Base-by-base conservation (phyloP, 2,888 invertebrate species). In the Meloe dianella region DNA sequence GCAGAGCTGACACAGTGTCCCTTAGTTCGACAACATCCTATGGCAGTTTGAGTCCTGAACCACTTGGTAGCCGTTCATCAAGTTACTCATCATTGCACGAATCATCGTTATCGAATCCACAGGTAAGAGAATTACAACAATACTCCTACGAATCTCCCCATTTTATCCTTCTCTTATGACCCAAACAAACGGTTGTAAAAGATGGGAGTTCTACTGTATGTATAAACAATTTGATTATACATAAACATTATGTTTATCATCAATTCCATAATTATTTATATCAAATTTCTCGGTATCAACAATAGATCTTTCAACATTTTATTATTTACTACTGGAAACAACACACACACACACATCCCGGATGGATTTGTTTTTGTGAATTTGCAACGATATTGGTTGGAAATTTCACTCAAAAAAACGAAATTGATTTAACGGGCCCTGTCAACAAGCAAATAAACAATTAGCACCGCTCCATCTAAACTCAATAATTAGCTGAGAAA, bases 1-100 rank as follows among this genome's bases (percentile, higher is more conserved):
- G 91, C 79, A 91, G 94, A 83, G 90, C 92, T 72, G 94, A 94
- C 87, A 93, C 93, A 74, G 89, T 94, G 75, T 93, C 93, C 78
- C 85, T 94, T 73, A 91, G 93, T 75, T 92, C 93, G 60, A 92
- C 90, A n/a, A 86, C 89, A 57, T 84, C 84, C 75, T 91, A 91
- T 87, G 89, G 92, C 85, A 90, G 90, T 80, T 86, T 89, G 73
- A 90, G 90, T 80, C 90, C 90, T 79, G 91, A 87, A 86, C 92
- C 88, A 78, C 89, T 89, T 74, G 90, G 84, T 85, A 92, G 88
- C 83, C 89, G 88, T 68, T 89, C 89, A 63, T 89, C 89, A n/a
- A 89, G 89, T 78, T 89, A 89, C 78, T 87, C 88, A 17, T 89
- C 88, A 38, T 83, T 90, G 61, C 89, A 86, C 76, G 89, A 89